Conservation (phyloP, 2,113 vertebrate species). For the Rhineura floridana region DNA sequence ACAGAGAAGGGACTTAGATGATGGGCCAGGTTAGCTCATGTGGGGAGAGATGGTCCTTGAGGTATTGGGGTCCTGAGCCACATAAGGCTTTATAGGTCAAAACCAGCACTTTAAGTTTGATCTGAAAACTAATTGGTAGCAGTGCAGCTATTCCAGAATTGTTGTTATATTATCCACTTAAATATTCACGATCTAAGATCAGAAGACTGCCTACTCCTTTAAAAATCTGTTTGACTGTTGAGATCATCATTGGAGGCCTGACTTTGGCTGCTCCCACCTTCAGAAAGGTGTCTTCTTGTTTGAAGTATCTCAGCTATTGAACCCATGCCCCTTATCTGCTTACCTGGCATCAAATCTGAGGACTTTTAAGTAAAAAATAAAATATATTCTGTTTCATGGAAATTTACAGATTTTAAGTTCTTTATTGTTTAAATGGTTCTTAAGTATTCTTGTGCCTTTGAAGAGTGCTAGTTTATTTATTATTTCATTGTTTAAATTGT, state of each 20-base stretch:
- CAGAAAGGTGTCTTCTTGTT: neutral
- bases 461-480: neutral
- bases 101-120: no score
- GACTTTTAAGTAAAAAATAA: neutral
- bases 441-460: neutral
- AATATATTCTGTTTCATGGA: no score
- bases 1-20: no score
- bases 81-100: no score
- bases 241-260: neutral
- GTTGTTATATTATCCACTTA: neutral
- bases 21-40: no score
- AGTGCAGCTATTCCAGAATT: no score
- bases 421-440: neutral
- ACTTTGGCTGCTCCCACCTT: neutral
- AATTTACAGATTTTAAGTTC: no score
- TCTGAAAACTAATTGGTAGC: no score
- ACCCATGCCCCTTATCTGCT: neutral
- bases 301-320: neutral
- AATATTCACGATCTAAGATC: neutral
- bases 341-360: neutral
- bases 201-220: neutral
- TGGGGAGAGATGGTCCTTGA: no score
- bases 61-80: no score
- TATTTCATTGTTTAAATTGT: neutral
- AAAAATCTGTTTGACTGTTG: neutral